Evolutionary conservation across 2,113 vertebrate species (phyloP).

Genomic region (Leuciscus idus): DNA sequence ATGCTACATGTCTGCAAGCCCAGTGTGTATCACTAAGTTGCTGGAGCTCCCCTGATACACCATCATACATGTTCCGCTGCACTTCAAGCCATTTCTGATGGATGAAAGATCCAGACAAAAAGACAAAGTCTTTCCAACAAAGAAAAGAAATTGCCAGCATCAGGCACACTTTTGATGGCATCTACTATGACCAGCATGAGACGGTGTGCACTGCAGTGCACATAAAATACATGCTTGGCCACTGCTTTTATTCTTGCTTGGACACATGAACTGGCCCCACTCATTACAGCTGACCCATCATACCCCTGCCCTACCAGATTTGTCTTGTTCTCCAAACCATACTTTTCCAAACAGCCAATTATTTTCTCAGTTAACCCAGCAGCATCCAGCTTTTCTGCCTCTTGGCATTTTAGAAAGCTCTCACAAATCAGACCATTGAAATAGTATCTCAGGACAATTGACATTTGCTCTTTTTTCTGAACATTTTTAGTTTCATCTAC

Average conservation of each 20-base stretch:
- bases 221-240: constrained; percentile 47
- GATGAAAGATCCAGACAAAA: constrained; percentile 49
- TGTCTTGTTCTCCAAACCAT: constrained; percentile 49
- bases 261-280: constrained; percentile 28
- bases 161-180: constrained; percentile 38
- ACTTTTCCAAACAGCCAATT: constrained; percentile 40
- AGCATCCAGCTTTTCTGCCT: constrained; percentile 44
- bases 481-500: constrained; percentile 48
- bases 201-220: constrained; percentile 13
- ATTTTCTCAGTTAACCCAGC: constrained; percentile 39
- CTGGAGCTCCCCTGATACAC: constrained; percentile 40
- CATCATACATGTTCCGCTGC: constrained; percentile 44
- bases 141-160: constrained; percentile 47
- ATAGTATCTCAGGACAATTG: constrained; percentile 43
- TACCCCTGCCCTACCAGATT: constrained; percentile 45
- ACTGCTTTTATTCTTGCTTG: constrained; percentile 38
- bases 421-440: constrained; percentile 43
- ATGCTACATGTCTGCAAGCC: constrained; percentile 40
- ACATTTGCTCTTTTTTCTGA: constrained; percentile 49
- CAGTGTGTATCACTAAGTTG: constrained; percentile 33
- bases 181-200: constrained; percentile 49
- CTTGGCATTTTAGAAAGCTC: constrained; percentile 50
- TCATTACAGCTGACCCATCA: constrained; percentile 43
- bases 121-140: constrained; percentile 35
- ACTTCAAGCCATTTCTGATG: constrained; percentile 49